Evolutionary conservation across 2,113 vertebrate genomes (phyloP).

Genomic region (Lepisosteus osseus): DNA sequence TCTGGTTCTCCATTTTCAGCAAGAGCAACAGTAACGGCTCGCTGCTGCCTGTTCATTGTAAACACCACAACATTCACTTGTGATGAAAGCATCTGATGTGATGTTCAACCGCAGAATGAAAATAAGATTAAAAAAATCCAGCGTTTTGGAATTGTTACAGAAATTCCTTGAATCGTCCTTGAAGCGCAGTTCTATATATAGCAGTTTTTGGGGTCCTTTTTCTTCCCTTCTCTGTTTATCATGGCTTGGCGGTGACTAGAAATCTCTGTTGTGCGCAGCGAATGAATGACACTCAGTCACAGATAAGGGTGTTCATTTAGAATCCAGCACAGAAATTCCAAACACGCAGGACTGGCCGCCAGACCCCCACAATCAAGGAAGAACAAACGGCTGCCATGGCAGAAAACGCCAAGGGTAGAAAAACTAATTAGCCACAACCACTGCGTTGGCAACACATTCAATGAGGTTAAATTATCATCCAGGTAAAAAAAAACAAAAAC

Average conservation of each 20-base stretch:
- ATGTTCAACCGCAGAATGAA: background rate
- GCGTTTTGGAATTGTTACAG: background rate
- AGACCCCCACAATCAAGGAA: slow-evolving; percentile 11
- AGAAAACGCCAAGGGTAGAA: slow-evolving; percentile 12
- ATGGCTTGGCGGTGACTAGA: background rate
- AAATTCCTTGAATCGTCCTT: background rate
- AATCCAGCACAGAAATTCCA: slow-evolving; percentile 1
- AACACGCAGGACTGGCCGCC: background rate
- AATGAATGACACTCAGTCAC: slow-evolving; percentile 11
- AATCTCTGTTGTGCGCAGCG: slow-evolving; percentile 16
- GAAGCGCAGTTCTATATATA: background rate
- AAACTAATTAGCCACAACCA: slow-evolving; percentile 23
- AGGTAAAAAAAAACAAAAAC: no score
- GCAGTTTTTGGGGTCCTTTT: no score
- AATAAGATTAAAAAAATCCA: no score
- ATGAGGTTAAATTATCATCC: background rate
- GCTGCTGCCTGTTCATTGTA: background rate
- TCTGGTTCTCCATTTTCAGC: slow-evolving; percentile 13
- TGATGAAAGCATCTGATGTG: background rate
- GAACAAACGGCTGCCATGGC: slow-evolving; percentile 19
- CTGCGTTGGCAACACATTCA: slow-evolving; percentile 15
- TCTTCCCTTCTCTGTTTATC: background rate
- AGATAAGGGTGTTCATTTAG: slow-evolving; percentile 19
- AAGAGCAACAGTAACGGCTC: background rate
- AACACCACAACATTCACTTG: background rate